These are phyloP conservation scores for Caligus rogercresseyi DNA, from an alignment of 1,140 invertebrate genomes.

Conservation along the genomic window DNA sequence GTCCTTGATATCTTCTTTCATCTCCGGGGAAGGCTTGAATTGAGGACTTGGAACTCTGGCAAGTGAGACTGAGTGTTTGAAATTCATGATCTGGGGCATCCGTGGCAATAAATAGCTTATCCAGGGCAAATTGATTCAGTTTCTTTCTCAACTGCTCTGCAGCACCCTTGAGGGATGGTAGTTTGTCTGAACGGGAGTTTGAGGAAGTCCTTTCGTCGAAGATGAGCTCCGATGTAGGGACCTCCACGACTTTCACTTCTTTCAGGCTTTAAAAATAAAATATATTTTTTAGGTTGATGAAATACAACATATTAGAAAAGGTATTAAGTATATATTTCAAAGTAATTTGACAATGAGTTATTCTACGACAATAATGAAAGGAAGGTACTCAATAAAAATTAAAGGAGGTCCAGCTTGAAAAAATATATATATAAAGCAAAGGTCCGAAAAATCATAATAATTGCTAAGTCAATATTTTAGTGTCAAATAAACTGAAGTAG, in stretches of 20 bases:
- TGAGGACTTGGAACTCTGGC: slow-evolving; percentile 30
- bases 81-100: slow-evolving; percentile 41
- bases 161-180: slow-evolving; percentile 50
- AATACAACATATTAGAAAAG: too few species aligned
- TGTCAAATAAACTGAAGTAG: too few species aligned
- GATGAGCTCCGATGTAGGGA: slow-evolving; percentile 58
- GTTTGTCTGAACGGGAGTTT: slow-evolving; percentile 39
- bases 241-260: slow-evolving; percentile 39
- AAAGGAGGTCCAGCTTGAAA: too few species aligned
- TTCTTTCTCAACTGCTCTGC: slow-evolving; percentile 46
- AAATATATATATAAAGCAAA: too few species aligned
- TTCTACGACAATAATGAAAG: too few species aligned
- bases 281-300: neutral
- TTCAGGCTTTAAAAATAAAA: slow-evolving; percentile 18
- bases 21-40: slow-evolving; percentile 32
- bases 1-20: slow-evolving; percentile 37
- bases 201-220: slow-evolving; percentile 69
- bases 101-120: slow-evolving; percentile 57
- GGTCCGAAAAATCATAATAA: too few species aligned
- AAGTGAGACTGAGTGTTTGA: neutral
- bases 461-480: too few species aligned
- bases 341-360: too few species aligned
- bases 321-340: too few species aligned
- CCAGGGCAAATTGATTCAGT: slow-evolving; percentile 40
- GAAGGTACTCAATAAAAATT: too few species aligned